A percentile compares a stretch with the other conserved stretches of the same genome.
These are phyloP conservation scores for Schrankia costaestrigalis DNA, from an alignment of 2,888 invertebrate species.

Conservation along the genomic window DNA sequence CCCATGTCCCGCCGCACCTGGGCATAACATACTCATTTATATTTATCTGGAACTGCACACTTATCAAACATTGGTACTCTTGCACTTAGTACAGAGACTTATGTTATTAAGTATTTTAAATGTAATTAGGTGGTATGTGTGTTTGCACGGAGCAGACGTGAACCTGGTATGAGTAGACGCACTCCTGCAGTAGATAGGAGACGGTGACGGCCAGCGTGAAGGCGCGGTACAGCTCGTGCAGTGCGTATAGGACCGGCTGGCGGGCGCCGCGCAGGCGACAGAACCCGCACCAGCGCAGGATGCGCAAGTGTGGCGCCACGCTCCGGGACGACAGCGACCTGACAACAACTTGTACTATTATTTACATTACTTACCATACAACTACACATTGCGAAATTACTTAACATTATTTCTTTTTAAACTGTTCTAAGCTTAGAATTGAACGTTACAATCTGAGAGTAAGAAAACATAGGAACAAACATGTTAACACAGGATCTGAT, in stretches of 20 bases:
- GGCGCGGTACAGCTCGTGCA: conserved; percentile 30
- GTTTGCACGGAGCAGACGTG: not conserved
- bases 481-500: too few species aligned
- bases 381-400: too few species aligned
- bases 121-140: not conserved
- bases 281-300: conserved; percentile 37
- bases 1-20: conserved; percentile 59
- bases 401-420: too few species aligned
- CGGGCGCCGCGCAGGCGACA: conserved; percentile 18
- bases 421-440: too few species aligned
- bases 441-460: too few species aligned
- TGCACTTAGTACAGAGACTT: not conserved
- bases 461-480: too few species aligned
- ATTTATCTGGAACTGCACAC: not conserved
- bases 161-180: conserved; percentile 45
- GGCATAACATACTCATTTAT: not conserved
- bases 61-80: not conserved
- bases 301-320: conserved; percentile 33
- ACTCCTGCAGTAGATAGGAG: conserved; percentile 42
- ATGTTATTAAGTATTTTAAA: not conserved
- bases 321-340: conserved; percentile 28
- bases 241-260: not conserved
- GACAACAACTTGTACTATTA: too few species aligned
- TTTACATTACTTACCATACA: too few species aligned
- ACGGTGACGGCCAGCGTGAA: conserved; percentile 32